These are phyloP conservation scores for Podabrus alpinus DNA, from an alignment of 2,888 invertebrate species.

Conservation along the genomic window DNA sequence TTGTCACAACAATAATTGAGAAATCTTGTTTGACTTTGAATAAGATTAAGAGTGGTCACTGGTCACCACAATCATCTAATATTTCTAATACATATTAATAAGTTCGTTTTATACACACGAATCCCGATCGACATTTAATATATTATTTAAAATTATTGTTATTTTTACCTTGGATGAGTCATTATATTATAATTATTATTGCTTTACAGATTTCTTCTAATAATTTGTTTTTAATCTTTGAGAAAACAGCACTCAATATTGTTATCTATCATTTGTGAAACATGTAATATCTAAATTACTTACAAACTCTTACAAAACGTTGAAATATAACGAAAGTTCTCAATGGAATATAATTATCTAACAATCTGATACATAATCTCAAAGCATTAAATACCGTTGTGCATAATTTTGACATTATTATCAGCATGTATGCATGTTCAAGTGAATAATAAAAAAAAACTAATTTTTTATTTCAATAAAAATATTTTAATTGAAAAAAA, in stretches of 20 bases:
- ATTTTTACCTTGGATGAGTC: not conserved
- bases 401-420: not conserved
- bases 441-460: not conserved
- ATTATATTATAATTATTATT: not conserved
- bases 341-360: no score
- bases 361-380: no score
- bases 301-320: not conserved
- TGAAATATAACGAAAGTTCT: not conserved
- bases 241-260: not conserved
- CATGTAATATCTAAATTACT: not conserved
- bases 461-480: not conserved
- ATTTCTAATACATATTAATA: not conserved
- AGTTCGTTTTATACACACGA: not conserved
- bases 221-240: not conserved
- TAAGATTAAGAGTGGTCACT: not conserved
- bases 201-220: not conserved
- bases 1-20: not conserved
- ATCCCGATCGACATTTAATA: not conserved
- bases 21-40: slow-evolving; percentile 1
- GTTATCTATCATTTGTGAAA: not conserved
- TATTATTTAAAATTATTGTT: no score
- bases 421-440: not conserved
- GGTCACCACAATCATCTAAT: not conserved
- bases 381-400: not conserved
- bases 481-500: no score